phyloP scores from a whole-genome alignment of 2,113 vertebrate species.

The Kryptolebias marmoratus region DNA sequence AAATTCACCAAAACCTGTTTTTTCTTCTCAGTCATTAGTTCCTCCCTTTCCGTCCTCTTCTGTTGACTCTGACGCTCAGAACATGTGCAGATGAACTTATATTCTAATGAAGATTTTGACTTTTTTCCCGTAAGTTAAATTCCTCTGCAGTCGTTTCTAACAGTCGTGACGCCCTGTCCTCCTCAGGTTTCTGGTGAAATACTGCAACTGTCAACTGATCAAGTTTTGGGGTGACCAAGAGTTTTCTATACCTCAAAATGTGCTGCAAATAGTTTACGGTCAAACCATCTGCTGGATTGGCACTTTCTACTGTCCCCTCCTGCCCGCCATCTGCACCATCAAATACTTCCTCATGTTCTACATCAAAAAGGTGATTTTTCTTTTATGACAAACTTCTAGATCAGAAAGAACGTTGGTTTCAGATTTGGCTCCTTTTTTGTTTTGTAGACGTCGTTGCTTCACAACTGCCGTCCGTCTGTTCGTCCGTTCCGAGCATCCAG shows the following conservation, averaged over 20 bases:
- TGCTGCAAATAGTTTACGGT: conserved; percentile 93
- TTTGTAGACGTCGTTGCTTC: conserved; percentile 83
- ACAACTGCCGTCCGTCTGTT: conserved; percentile 86
- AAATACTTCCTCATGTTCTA: conserved; percentile 97
- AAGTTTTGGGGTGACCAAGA: conserved; percentile 90
- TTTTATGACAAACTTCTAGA: background rate
- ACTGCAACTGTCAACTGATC: conserved; percentile 82
- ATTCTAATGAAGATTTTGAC: no score
- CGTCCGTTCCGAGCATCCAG: conserved; percentile 91
- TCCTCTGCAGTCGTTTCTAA: background rate
- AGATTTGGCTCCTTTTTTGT: background rate
- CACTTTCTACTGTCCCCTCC: conserved; percentile 91
- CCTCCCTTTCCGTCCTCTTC: background rate
- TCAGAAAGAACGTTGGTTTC: background rate
- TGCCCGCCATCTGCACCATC: conserved; percentile 91
- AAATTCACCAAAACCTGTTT: no score
- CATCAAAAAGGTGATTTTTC: conserved; percentile 89
- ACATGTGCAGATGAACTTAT: no score
- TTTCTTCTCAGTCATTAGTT: no score
- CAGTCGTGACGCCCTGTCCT: background rate
- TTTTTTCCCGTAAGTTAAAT: background rate
- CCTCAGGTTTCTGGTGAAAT: conserved; percentile 86
- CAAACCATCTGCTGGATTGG: conserved; percentile 99
- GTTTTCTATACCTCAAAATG: conserved; percentile 91
- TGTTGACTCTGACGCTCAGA: background rate